Evolutionary conservation across 2,797 vertebrate species (phyloP).

Genomic region (Girardinus metallicus): DNA sequence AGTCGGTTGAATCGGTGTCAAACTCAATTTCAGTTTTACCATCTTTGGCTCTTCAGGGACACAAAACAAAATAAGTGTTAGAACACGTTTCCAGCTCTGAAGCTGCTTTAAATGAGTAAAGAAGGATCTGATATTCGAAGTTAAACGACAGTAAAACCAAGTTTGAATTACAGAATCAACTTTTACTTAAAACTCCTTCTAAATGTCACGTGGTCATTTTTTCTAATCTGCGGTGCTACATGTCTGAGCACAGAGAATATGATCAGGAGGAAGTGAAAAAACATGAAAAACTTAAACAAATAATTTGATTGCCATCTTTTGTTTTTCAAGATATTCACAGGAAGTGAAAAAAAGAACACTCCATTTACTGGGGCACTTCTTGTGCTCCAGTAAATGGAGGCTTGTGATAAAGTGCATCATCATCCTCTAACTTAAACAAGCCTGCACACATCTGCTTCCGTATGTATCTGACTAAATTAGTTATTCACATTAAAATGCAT

Average conservation of each 20-base stretch:
- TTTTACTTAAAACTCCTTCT: background rate
- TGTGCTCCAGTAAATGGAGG: background rate
- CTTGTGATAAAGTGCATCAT: background rate
- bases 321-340: background rate
- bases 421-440: background rate
- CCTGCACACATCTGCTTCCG: conserved; percentile 19
- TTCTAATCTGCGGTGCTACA: background rate
- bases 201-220: background rate
- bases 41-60: conserved; percentile 81
- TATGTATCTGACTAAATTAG: conserved; percentile 16
- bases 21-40: conserved; percentile 87
- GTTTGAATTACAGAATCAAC: background rate
- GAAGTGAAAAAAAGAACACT: background rate
- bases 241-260: background rate
- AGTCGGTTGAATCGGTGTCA: conserved; percentile 78
- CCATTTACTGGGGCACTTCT: no score
- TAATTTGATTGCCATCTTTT: background rate
- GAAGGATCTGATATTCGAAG: background rate
- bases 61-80: conserved; percentile 5
- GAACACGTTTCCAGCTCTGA: background rate
- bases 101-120: background rate
- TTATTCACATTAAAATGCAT: background rate
- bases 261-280: conserved; percentile 27
- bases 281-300: conserved; percentile 2
- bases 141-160: background rate